A percentile compares a stretch with the other conserved stretches of the same genome.
Evolutionary conservation across 2,797 vertebrate genomes (phyloP).

Genomic region (Bufotes viridis): DNA sequence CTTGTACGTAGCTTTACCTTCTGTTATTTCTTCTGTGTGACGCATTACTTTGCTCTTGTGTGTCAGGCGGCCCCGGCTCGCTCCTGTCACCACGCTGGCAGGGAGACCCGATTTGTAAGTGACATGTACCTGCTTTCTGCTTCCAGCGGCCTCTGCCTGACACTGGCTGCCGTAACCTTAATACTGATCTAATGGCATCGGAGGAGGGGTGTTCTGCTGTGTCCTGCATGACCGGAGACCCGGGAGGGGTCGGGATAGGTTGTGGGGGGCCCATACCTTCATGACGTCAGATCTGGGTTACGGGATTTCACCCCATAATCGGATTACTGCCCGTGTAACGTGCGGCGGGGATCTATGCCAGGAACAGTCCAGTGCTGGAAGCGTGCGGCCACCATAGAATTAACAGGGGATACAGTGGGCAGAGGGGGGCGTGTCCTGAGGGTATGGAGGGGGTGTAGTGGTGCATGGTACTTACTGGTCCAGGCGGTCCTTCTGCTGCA

Average conservation of each 20-base stretch:
- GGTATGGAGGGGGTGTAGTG: neutral
- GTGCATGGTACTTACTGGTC: neutral
- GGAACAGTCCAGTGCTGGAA: too few species aligned
- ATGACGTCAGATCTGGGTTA: too few species aligned
- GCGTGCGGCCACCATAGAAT: neutral
- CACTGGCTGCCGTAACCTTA: neutral
- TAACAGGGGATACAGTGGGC: too few species aligned
- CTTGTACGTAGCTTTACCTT: neutral
- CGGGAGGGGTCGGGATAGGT: neutral
- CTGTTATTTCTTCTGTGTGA: neutral
- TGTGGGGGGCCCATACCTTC: too few species aligned
- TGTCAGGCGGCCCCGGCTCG: constrained; percentile 72
- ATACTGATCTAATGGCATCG: neutral
- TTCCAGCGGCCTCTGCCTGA: neutral
- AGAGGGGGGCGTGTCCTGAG: too few species aligned
- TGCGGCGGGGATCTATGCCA: too few species aligned
- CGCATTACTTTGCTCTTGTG: constrained; percentile 3
- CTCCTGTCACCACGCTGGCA: constrained; percentile 77
- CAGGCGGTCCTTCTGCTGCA: neutral
- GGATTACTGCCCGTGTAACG: too few species aligned
- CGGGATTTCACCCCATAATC: too few species aligned
- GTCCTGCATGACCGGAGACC: neutral
- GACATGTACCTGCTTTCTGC: neutral
- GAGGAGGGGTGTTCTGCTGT: neutral
- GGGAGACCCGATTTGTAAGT: constrained; percentile 89